Conservation (phyloP, 2,113 vertebrate species). For the Heterotilapia buettikoferi region DNA sequence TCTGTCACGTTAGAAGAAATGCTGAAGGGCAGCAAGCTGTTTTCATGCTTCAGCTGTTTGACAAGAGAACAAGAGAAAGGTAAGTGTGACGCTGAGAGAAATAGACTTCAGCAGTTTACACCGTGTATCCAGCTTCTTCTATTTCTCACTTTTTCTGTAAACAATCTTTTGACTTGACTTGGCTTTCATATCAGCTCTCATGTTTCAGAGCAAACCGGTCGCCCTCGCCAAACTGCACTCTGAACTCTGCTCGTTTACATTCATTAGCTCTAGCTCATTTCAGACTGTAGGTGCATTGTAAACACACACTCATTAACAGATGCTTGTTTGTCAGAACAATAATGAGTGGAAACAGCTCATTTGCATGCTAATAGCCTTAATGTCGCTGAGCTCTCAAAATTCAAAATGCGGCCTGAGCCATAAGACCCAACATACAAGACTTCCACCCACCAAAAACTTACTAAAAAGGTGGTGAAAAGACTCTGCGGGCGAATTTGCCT, state of each 20-base stretch:
- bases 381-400: not conserved
- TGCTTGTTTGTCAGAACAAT: constrained; percentile 17
- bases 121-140: not conserved
- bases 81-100: not conserved
- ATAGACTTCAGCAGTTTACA: not conserved
- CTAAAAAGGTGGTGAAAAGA: not conserved
- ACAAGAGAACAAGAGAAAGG: not conserved
- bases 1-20: not conserved
- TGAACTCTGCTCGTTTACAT: not conserved
- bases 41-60: not conserved
- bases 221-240: not conserved
- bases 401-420: not conserved
- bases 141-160: not conserved
- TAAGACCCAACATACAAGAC: not conserved
- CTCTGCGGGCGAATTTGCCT: accelerated
- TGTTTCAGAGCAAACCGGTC: not conserved
- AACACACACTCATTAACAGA: constrained; percentile 6
- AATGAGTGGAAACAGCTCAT: constrained; percentile 25
- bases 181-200: not conserved
- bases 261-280: not conserved
- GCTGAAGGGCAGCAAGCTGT: not conserved
- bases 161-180: not conserved
- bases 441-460: not conserved
- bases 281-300: not conserved
- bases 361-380: constrained; percentile 10